Percentiles rank a stretch among this genome's conserved stretches.
phyloP scores from a whole-genome alignment of 1,140 invertebrate genomes.

The Mesaphorura yosii region DNA sequence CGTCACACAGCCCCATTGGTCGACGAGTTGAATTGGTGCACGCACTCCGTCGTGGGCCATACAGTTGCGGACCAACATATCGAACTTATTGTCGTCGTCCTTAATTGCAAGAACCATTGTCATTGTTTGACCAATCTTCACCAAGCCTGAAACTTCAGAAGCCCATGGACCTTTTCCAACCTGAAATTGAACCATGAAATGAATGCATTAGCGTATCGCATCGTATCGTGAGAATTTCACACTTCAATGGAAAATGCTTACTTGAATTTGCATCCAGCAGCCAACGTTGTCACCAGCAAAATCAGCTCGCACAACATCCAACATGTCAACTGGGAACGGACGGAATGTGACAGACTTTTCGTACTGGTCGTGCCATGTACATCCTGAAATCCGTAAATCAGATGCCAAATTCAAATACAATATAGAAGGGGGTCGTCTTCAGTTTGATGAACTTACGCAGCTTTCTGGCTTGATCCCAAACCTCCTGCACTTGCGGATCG shows the following conservation, averaged over 20 bases:
- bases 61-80: constrained; percentile 88
- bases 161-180: constrained; percentile 93
- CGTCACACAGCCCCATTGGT: constrained; percentile 82
- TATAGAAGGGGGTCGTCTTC: not conserved
- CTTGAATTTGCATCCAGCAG: constrained; percentile 86
- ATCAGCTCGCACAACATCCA: constrained; percentile 82
- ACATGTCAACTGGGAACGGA: constrained; percentile 89
- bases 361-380: constrained; percentile 92
- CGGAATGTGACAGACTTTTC: constrained; percentile 90
- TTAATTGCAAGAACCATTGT: constrained; percentile 94
- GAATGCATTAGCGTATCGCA: too few species aligned
- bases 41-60: constrained; percentile 88
- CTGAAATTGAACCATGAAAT: too few species aligned
- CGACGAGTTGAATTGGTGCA: constrained; percentile 85
- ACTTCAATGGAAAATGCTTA: constrained; percentile 1
- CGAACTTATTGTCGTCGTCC: constrained; percentile 89
- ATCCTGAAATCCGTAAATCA: constrained; percentile 35
- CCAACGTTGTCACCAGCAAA: constrained; percentile 91
- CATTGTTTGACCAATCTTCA: constrained; percentile 93
- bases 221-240: too few species aligned
- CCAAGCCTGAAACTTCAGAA: constrained; percentile 81
- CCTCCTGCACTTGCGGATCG: constrained; percentile 87
- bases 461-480: constrained; percentile 89
- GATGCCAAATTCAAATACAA: not conserved
- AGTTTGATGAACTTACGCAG: constrained; percentile 45